These are phyloP conservation scores for Drosophila parthenogenetica DNA, from an alignment of 2,888 invertebrate genomes.

Conservation along the genomic window DNA sequence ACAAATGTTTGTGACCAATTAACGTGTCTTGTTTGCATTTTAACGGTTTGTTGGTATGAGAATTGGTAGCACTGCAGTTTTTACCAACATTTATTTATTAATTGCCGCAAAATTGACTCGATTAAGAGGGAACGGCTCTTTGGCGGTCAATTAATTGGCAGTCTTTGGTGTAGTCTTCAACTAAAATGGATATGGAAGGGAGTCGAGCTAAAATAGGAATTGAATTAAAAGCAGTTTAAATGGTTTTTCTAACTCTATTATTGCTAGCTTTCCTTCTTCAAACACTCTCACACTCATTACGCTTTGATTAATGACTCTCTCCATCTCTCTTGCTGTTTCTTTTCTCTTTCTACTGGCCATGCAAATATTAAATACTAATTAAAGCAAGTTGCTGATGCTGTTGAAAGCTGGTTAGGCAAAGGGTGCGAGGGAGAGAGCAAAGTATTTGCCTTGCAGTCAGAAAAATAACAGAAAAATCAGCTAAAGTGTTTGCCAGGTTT, in stretches of 20 bases:
- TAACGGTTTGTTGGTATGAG: not conserved
- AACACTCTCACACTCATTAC: constrained; percentile 5
- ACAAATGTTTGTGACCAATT: constrained; percentile 48
- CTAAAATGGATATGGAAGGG: not conserved
- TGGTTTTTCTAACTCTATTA: not conserved
- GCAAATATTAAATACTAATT: constrained; percentile 59
- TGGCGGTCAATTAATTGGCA: constrained; percentile 45
- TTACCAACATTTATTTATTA: constrained; percentile 7
- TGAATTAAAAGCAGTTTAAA: not conserved
- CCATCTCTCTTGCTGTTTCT: not conserved
- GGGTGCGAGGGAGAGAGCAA: not conserved
- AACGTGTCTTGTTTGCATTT: constrained; percentile 28
- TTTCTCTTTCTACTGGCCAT: constrained; percentile 6
- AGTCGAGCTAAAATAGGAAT: not conserved
- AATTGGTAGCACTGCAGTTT: constrained; percentile 2
- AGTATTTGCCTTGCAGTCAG: constrained; percentile 40
- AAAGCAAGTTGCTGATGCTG: constrained; percentile 34
- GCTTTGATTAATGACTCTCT: constrained; percentile 2
- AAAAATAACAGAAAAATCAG: not conserved
- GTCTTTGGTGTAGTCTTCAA: not conserved
- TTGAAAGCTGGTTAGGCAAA: constrained; percentile 6
- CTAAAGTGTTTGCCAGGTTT: not conserved
- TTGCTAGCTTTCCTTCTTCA: not conserved
- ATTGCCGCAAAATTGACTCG: constrained; percentile 7
- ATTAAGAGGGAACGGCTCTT: constrained; percentile 3